Conservation (phyloP, 2,113 vertebrate genomes). For the Tachycineta bicolor region DNA sequence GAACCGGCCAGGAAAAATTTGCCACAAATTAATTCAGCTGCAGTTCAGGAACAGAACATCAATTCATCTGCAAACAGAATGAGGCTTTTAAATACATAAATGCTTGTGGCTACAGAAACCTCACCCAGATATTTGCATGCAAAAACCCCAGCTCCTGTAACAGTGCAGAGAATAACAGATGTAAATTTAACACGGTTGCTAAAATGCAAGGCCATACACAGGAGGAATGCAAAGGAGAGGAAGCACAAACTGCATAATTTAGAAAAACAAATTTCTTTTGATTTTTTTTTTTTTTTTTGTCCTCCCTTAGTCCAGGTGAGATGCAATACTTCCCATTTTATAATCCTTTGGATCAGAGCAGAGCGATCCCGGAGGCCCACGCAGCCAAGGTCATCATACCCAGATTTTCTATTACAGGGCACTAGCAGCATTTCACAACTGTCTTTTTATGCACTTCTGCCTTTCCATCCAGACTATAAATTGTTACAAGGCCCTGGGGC, state of each 20-base stretch:
- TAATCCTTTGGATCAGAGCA: slow-evolving; percentile 3
- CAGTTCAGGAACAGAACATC: slow-evolving; percentile 45
- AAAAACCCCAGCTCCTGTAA: neutral
- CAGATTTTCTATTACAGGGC: slow-evolving; percentile 53
- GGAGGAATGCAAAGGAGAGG: neutral
- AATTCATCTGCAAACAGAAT: slow-evolving; percentile 53
- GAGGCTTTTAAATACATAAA: slow-evolving; percentile 51
- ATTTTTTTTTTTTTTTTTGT: neutral
- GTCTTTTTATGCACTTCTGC: slow-evolving; percentile 66
- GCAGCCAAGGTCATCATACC: slow-evolving; percentile 57
- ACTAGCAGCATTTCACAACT: slow-evolving; percentile 54
- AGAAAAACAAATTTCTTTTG: neutral
- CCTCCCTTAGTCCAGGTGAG: neutral
- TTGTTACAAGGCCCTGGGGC: slow-evolving; percentile 68
- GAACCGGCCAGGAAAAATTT: slow-evolving; percentile 52
- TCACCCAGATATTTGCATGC: slow-evolving; percentile 52
- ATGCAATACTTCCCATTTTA: neutral
- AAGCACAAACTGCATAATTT: neutral
- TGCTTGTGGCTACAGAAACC: slow-evolving; percentile 46
- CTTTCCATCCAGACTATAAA: slow-evolving; percentile 64
- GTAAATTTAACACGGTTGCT: neutral
- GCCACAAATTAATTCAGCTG: slow-evolving; percentile 54
- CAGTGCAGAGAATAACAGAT: neutral
- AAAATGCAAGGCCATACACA: neutral
- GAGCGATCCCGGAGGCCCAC: slow-evolving; percentile 12